Conservation (phyloP, 2,797 vertebrate genomes). For the Vespertilio murinus region DNA sequence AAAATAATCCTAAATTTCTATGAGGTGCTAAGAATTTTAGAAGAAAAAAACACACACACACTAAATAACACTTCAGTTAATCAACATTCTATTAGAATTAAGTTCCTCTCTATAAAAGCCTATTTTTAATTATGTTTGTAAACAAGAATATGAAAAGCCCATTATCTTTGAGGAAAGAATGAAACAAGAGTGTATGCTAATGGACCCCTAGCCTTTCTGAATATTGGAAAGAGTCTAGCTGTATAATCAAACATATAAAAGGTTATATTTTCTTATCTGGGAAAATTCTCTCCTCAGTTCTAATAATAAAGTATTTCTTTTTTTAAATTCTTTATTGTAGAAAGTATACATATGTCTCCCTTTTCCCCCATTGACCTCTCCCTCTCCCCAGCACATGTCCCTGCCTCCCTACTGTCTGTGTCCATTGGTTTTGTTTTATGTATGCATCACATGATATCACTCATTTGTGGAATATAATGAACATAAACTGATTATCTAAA, state of each 20-base stretch:
- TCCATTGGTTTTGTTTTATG: too few species aligned
- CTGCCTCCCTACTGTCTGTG: too few species aligned
- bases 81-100: conserved; percentile 64
- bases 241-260: conserved; percentile 25
- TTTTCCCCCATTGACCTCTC: too few species aligned
- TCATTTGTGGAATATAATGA: too few species aligned
- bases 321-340: too few species aligned
- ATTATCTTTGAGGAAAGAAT: conserved; percentile 53
- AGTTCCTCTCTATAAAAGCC: conserved; percentile 54
- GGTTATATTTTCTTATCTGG: background rate
- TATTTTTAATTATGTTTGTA: conserved; percentile 66
- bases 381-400: too few species aligned
- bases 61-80: conserved; percentile 58
- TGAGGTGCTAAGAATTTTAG: background rate
- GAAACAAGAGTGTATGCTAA: conserved; percentile 45
- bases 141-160: conserved; percentile 70
- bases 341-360: too few species aligned
- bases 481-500: too few species aligned
- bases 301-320: background rate
- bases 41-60: background rate
- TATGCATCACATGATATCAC: too few species aligned
- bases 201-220: conserved; percentile 38
- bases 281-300: background rate
- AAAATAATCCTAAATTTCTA: conserved; percentile 45
- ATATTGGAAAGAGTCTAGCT: conserved; percentile 2